Evolutionary conservation across 2,797 vertebrate genomes (phyloP), one percentile per base, ranked within the genome.

Genomic region (Hippoglossus hippoglossus): DNA sequence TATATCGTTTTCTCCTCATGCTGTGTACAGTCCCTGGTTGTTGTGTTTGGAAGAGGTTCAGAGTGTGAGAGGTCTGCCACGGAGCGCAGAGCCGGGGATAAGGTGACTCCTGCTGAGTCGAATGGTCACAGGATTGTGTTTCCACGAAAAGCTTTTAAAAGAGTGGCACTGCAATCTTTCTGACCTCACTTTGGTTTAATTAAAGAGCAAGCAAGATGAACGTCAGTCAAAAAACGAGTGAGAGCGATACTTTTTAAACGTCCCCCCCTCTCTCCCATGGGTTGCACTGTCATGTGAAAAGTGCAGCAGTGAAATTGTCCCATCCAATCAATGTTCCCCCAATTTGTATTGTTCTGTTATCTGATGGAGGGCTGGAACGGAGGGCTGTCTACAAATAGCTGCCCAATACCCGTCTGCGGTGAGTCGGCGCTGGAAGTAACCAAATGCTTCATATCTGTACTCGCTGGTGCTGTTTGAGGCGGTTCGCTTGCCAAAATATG

Each of bases 41-140:
- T 91, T 92, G 82, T 87, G 67, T 68, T 92, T 93, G 90, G 90
- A 90, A 63, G 34, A 3, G 55, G 64, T 83, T 90, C 71, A 69
- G 67, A 78, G 71, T 71, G 50, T 41, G 53, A 83, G 72, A 77
- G 56, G 53, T 64, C 82, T 80, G 80, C 67, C 63, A 74, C 57
- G 51, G 73, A 80, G 84, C 74, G 83, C 63, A n/a, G 66, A 65
- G 69, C 13, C 13, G 26, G 62, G 75, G 66, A 86, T 84, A 78
- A 69, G 73, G 75, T 86, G 70, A 88, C 79, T 83, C 46, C 11
- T 34, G 60, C 60, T 67, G 63, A 34, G 56, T 62, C 55, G 50
- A 83, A 83, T 60, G 73, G 71, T 63, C 49, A 55, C 51, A 58
- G 75, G 71, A 87, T 85, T 78, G 64, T 54, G 52, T 91, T 92